Evolutionary conservation across 2,113 vertebrate species (phyloP), one percentile per base, ranked within the genome.

Genomic region (Chaetura pelagica): DNA sequence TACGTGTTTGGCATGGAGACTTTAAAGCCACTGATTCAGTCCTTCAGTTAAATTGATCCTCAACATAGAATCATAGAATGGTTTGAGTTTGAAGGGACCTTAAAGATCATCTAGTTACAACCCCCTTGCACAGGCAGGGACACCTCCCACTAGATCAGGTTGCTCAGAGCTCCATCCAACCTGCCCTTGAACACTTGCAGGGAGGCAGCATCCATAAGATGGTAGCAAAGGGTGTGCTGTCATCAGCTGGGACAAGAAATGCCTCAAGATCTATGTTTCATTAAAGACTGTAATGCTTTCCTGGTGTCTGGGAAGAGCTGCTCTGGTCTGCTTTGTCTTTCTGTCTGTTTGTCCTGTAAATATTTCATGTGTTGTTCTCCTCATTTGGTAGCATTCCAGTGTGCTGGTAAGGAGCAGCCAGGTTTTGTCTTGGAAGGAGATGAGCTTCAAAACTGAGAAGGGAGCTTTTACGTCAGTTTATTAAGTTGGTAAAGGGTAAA

Each of bases 381-480:
- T 78, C 38, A 10, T 68, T 75, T 84, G 85, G 82, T 90, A 44
- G 30, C 38, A 35, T 90, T 88, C 44, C 82, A 73, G 46, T 8
- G 35, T 79, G 51, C 51, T 59, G 48, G 32, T 32, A 42, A 58
- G 81, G 54, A 24, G 57, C 64, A 81, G 27, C 10, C 0, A 0
- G 27, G 35, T 38, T 66, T 76, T 71, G 30, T 64, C 76, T 75
- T 40, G 26, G 71, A 57, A 75, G 49, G 18, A 34, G 34, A 44
- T 42, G 62, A 2, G 0, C 67, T 91, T 84, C 51, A 81, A 75
- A 72, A 80, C 78, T 17, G 62, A 59, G 68, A 74, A 90, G 40
- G 40, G 61, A 89, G 52, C 16, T 80, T 67, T 51, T 85, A 67
- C 93, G 91, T 93, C 74, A 71, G 86, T 91, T 83, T 90, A 91